Base-by-base conservation (phyloP, 2,888 invertebrate genomes). In the Ophioninae sp. region DNA sequence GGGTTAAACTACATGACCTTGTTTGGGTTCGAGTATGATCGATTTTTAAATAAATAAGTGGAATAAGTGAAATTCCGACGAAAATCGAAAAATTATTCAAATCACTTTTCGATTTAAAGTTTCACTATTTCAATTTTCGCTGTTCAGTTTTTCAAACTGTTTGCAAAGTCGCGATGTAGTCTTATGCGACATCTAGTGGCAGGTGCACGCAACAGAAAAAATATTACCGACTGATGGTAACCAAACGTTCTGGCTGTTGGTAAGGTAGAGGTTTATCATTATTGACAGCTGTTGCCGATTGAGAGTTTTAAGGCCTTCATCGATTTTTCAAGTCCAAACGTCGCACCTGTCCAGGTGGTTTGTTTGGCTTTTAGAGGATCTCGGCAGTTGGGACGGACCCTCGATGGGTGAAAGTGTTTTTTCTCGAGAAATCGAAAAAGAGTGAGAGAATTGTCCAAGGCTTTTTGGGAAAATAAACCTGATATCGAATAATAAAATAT, bases 291-390 rank as follows among this genome's bases (percentile, higher is more conserved):
- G 0, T 10, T 63, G 63, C 20, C 69, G 22, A 44, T 23, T 8
- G 51, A 39, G 37, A 44, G 10, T n/a, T 59, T 41, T 44, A 20
- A 10, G 37, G 7, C 7, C 17, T 39, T 41, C 17, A 78, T 78
- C 71, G 78, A 78, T 78, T 78, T 51, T 78, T 41, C n/a, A 56
- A 23, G 39, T 71, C 61, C 51, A 51, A 56, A 39, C 30, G 22
- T n/a, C 44, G 30, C 61, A 78, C 71, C 78, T 78, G 78, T 30
- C 51, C 63, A n/a, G 71, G 63, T 78, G 51, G 71, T 71, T 78
- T 78, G 78, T 78, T 78, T 78, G 78, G 78, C 51, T 71, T 44
- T 69, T 37, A 59, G 59, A 61, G 63, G 63, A 63, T 51, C 69
- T 69, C 13, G 69, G 17, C 78, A 78, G 69, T 78, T n/a, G 56